Conservation (phyloP, 2,113 vertebrate species). For the Rhabdornis inornatus region DNA sequence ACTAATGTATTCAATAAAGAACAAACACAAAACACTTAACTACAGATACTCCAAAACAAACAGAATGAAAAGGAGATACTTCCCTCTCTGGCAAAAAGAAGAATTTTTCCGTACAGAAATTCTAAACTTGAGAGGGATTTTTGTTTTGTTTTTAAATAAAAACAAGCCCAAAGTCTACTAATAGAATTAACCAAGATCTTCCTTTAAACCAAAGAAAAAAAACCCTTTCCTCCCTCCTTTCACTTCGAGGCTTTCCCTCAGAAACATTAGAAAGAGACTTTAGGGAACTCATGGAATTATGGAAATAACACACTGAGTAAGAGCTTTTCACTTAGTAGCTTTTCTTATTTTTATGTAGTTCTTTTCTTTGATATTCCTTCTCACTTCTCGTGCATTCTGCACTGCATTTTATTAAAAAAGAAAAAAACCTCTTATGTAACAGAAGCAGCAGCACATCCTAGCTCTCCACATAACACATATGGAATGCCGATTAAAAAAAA, state of each 20-base stretch:
- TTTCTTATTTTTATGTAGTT: neutral
- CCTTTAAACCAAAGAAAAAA: neutral
- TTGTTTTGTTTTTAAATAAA: constrained; percentile 56
- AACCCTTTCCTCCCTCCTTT: neutral
- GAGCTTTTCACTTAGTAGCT: neutral
- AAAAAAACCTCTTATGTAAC: neutral
- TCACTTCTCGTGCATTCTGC: neutral
- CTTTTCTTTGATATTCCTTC: neutral
- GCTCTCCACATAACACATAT: neutral
- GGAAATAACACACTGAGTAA: neutral
- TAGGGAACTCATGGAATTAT: neutral
- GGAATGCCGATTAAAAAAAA: neutral
- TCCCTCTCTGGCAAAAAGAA: constrained; percentile 35
- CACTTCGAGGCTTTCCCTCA: constrained; percentile 10
- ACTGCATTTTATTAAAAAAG: neutral
- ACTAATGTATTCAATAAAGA: constrained; percentile 37
- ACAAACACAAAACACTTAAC: constrained; percentile 40
- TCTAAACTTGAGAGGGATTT: constrained; percentile 38
- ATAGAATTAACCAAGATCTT: constrained; percentile 31
- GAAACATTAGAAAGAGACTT: constrained; percentile 5
- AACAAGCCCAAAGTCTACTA: constrained; percentile 33
- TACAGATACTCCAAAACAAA: constrained; percentile 55
- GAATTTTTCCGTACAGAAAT: constrained; percentile 59
- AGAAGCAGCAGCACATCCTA: constrained; percentile 3
- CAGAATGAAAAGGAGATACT: constrained; percentile 46